A percentile compares a stretch with the other conserved stretches of the same genome.
Evolutionary conservation across 2,888 invertebrate genomes (phyloP).

Genomic region (Slavum lentiscoides): DNA sequence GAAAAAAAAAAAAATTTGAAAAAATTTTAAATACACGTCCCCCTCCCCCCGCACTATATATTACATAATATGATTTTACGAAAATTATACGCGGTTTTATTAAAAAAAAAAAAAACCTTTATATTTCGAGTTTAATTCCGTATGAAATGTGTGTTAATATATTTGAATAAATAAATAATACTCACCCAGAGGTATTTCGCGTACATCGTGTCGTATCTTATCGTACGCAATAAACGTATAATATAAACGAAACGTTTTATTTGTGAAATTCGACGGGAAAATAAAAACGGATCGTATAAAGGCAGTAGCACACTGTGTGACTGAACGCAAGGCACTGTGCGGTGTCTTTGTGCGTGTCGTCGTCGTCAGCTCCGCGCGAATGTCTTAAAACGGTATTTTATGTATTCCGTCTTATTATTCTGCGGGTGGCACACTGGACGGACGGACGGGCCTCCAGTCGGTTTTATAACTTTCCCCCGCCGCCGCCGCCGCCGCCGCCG

Average conservation of each 20-base stretch:
- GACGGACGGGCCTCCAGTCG: conserved; percentile 5
- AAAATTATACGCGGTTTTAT: no score
- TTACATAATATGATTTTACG: no score
- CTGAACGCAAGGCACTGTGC: neutral
- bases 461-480: conserved; percentile 53
- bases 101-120: no score
- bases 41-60: no score
- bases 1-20: no score
- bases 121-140: no score
- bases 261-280: neutral
- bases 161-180: neutral
- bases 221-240: no score
- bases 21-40: no score
- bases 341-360: no score
- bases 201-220: neutral
- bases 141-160: no score
- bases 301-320: neutral
- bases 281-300: conserved; percentile 3
- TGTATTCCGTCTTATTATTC: conserved; percentile 22
- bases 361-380: neutral
- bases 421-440: conserved; percentile 42
- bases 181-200: conserved; percentile 38
- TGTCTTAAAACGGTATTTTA: no score
- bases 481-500: neutral
- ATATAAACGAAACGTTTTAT: neutral